Evolutionary conservation across 2,888 invertebrate species (phyloP), one percentile per base, ranked within the genome.

Genomic region (Caenorhabditis afra): DNA sequence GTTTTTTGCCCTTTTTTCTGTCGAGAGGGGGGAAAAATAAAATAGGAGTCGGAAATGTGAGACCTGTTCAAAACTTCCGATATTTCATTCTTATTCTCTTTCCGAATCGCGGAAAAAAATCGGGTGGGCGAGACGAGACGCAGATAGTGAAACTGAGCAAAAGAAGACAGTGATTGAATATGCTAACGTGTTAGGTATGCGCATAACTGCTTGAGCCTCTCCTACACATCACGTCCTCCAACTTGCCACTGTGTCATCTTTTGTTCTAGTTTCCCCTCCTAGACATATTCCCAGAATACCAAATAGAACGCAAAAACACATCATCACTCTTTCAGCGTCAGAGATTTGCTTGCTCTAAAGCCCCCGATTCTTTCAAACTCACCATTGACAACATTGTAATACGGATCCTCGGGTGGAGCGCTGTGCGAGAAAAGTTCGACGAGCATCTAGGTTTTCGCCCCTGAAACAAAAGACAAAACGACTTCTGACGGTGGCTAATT

Each of bases 181-280:
- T 77, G 70, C 77, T 61, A 58, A 65, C 59, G 59, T 23, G 70
- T 78, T 71, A 71, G 78, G 71, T 78, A 78, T 78, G 78, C 71
- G 66, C 78, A 78, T 78, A 78, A 78, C 77, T 77, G 65, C 59
- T 57, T 68, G 59, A 64, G 64, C 65, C 62, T 67, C 66, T 44
- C 35, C 61, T 45, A 41, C 18, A 35, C 50, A n/a, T 29, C 47
- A 22, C n/a, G 20, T 37, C 57, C 18, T 16, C 52, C 37, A 29
- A 20, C 29, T 49, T 55, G 29, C 41, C 29, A 23, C 61, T 18
- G 20, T 29, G 18, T 23, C 52, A 29, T 44, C 61, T 61, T 70
- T 70, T 70, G 68, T 68, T 68, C 59, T 50, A n/a, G 44, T 37
- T 39, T 29, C 41, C 14, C 57, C 35, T 66, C 58, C 29, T 7